Percentiles rank a stretch among this genome's conserved stretches.
Evolutionary conservation across 2,113 vertebrate species (phyloP).

Genomic region (Microtus ochrogaster): DNA sequence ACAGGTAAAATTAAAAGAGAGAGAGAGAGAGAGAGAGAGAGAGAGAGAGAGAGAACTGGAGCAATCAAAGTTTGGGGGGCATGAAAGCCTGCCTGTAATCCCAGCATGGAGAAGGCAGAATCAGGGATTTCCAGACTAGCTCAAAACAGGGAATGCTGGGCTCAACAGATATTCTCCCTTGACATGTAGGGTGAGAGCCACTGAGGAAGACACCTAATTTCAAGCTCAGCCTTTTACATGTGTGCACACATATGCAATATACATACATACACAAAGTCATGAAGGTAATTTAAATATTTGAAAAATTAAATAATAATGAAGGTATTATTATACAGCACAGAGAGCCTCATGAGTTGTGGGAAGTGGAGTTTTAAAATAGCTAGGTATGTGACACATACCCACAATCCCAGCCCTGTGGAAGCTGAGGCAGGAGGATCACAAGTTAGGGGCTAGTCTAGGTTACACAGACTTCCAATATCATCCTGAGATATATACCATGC

Average conservation of each 20-base stretch:
- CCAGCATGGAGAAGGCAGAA: background rate
- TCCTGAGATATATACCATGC: background rate
- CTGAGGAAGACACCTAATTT: background rate
- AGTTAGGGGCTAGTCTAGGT: background rate
- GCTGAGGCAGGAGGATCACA: background rate
- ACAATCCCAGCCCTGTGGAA: background rate
- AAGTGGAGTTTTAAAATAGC: background rate
- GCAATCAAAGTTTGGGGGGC: background rate
- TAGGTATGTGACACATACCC: background rate
- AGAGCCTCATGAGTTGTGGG: conserved; percentile 8
- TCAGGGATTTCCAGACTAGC: background rate
- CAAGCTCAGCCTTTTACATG: background rate
- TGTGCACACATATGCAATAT: background rate
- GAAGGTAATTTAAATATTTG: conserved; percentile 42
- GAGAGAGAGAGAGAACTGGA: background rate
- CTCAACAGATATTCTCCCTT: background rate
- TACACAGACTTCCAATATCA: background rate
- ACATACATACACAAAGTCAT: background rate
- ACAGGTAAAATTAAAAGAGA: too few relatives aligned
- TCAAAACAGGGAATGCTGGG: background rate
- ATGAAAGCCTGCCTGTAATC: too few relatives aligned
- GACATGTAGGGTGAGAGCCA: background rate
- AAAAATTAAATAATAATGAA: conserved; percentile 42
- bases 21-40: too few relatives aligned
- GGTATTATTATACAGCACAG: background rate